Evolutionary conservation across 2,888 invertebrate species (phyloP), one percentile per base, ranked within the genome.

Genomic region (Trissolcus brochymenae): DNA sequence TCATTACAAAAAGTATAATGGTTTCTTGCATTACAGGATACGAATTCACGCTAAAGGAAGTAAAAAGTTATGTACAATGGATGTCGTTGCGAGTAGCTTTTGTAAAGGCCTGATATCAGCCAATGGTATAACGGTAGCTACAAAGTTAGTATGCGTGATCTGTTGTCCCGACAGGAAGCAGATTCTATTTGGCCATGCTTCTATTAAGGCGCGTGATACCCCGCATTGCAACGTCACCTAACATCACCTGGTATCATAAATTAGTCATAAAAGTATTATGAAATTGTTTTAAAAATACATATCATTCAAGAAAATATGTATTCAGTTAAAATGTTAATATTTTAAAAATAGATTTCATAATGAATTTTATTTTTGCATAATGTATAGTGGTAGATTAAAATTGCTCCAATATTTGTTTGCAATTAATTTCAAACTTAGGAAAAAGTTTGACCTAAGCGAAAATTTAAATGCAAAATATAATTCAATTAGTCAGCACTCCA

Each of bases 161-260:
- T 81, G 83, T 84, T 83, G 84, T 82, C 82, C 76, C 84, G 85
- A 83, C 86, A 87, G 87, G 86, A 87, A 87, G 84, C 84, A 80
- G 82, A 84, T 81, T 85, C 84, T 83, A 84, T 75, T 70, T 57
- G 70, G 65, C 50, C 57, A 50, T 53, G 56, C 75, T 83, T 84
- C 82, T 82, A 85, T 85, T 85, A 83, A 82, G 79, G 80, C 79
- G 80, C 80, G 35, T 35, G 35, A 7, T 81, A 80, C 83, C 60
- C 81, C 65, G 81, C 84, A 83, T 84, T 83, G 83, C 84, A 84
- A 82, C 81, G 64, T 75, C 57, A 62, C 66, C 43, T 71, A 54
- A 54, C 60, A 70, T 67, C 56, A 43, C 35, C 53, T 11, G 11
- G 11, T 43, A 19, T 40, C 70, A 35, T 35, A 35, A 6, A 35